Base-by-base conservation (phyloP, 1,140 invertebrate genomes). In the Cotesia glomerata region DNA sequence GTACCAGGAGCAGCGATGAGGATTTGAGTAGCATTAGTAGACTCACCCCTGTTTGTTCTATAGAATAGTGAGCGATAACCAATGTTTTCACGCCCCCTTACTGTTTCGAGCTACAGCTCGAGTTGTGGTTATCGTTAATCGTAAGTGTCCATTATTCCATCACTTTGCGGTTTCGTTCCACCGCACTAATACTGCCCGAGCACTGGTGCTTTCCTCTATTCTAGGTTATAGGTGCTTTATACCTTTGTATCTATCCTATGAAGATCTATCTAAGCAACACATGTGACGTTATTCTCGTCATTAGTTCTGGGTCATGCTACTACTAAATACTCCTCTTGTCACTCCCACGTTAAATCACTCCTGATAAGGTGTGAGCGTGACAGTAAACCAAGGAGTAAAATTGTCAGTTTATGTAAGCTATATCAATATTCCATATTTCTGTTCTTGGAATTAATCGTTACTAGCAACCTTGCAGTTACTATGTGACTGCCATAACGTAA, bases 61-160 rank as follows among this genome's bases (percentile, higher is more conserved):
- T 45, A 45, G 39, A 45, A 45, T 45, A 9, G 18, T 58, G 26
- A 58, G 16, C 16, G 14, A 9, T 58, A 58, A 18, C 16, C 18
- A 18, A 58, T 58, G 56, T 58, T 18, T 58, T 18, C 16, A 58
- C 56, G 16, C 18, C 56, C 16, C 16, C 9, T 58, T 5, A 26
- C 56, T 11, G 18, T 5, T 58, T 16, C 8, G 18, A 18, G 16
- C 11, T 35, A 36, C 26, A 14, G 59, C 32, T 62, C 4, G 36
- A 14, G 13, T 13, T 13, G 51, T 45, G 63, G 63, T 34, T 34
- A 59, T 63, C 35, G 52, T 66, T 66, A 51, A 5, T 51, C 54
- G 64, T 59, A 61, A 39, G n/a, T 56, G 58, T 62, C 56, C 71
- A 68, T 72, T 72, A 72, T 62, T 72, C 64, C n/a, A 35, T 14